These are phyloP conservation scores for Tenrec ecaudatus DNA, from an alignment of 2,113 vertebrate genomes.

Conservation along the genomic window DNA sequence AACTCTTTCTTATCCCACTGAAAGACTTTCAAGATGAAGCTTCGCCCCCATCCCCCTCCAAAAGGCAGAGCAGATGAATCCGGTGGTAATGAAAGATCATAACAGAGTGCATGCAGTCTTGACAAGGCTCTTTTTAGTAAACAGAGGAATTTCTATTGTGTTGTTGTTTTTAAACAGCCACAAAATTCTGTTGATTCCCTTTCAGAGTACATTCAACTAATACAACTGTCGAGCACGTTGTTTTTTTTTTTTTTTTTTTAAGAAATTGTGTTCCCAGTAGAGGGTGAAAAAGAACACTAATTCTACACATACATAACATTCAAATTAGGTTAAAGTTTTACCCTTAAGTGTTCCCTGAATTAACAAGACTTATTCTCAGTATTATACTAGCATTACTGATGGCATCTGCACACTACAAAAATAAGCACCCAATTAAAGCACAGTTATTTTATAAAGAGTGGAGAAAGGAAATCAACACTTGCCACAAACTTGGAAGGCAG, in stretches of 20 bases:
- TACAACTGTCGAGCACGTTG: conserved; percentile 4
- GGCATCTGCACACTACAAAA: conserved; percentile 11
- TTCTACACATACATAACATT: conserved; percentile 69
- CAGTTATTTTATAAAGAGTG: conserved; percentile 38
- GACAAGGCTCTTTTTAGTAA: conserved; percentile 39
- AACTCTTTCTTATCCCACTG: conserved; percentile 15
- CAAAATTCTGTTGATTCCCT: conserved; percentile 51
- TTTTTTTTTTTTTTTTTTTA: conserved; percentile 54
- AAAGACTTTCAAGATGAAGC: conserved; percentile 21
- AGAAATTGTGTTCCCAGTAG: conserved; percentile 45
- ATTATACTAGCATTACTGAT: conserved; percentile 29
- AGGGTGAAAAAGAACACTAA: background rate
- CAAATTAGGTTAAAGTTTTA: conserved; percentile 41
- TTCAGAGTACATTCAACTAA: conserved; percentile 1
- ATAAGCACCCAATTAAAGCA: conserved; percentile 49
- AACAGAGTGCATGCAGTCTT: background rate
- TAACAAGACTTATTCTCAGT: conserved; percentile 37
- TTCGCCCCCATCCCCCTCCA: background rate
- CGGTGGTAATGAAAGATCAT: background rate
- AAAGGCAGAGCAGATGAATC: background rate
- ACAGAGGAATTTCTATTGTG: conserved; percentile 34
- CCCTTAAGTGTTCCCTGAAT: conserved; percentile 53
- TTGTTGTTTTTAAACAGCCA: background rate
- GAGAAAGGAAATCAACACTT: conserved; percentile 53
- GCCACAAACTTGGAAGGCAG: conserved; percentile 58